Percentiles rank a stretch among this genome's conserved stretches.
These are phyloP conservation scores for Zaprionus camerounensis DNA, from an alignment of 1,140 invertebrate species.

Conservation along the genomic window DNA sequence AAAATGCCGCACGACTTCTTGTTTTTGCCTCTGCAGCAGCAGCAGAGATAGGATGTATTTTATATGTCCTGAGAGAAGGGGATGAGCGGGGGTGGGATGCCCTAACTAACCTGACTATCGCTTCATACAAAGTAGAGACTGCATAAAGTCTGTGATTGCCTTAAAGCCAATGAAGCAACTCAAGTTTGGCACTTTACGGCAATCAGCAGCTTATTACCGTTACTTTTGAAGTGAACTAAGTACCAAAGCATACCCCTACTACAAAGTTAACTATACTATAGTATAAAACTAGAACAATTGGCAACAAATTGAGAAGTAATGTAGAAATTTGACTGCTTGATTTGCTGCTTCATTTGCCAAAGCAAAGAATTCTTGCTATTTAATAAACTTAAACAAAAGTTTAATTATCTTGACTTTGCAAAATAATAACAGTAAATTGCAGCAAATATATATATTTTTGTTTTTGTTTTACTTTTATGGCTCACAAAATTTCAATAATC, in stretches of 20 bases:
- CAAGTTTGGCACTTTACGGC: conserved; percentile 37
- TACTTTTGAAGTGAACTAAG: not conserved
- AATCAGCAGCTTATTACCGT: conserved; percentile 30
- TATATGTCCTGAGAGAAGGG: conserved; percentile 50
- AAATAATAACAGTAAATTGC: not conserved
- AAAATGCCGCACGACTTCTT: conserved; percentile 49
- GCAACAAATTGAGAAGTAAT: not conserved
- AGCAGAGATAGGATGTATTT: conserved; percentile 64
- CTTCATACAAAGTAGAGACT: conserved; percentile 34
- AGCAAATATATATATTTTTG: not conserved
- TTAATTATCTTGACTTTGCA: not conserved
- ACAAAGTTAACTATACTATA: not conserved
- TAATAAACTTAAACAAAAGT: not conserved
- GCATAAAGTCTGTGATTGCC: conserved; percentile 24
- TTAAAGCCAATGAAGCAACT: conserved; percentile 42
- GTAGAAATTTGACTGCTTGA: too few species aligned
- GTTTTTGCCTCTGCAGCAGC: conserved; percentile 45
- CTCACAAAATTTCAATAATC: conserved; percentile 17
- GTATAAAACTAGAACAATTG: not conserved
- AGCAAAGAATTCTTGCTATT: not conserved
- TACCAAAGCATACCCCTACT: not conserved
- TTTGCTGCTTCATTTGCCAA: not conserved
- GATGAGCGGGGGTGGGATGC: conserved; percentile 13
- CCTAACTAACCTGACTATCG: conserved; percentile 33
- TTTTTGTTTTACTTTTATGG: conserved; percentile 5